phyloP scores from a whole-genome alignment of 2,797 vertebrate genomes.

The Cyclura pinguis region DNA sequence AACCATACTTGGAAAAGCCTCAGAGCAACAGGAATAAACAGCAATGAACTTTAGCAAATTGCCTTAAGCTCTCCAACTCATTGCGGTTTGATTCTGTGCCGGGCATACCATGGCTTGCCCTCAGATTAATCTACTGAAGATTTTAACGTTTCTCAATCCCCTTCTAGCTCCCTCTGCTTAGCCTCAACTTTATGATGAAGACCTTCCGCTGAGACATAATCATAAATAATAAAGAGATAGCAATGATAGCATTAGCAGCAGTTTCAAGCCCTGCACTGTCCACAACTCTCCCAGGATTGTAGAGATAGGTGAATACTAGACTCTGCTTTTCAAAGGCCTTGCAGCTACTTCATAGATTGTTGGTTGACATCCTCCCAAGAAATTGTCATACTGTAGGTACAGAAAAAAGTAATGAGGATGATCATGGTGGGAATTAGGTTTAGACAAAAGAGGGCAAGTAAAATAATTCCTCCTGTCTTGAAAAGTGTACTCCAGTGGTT shows the following conservation, averaged over 20 bases:
- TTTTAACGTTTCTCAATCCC: conserved; percentile 51
- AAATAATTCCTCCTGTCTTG: conserved; percentile 40
- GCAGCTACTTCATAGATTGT: conserved; percentile 60
- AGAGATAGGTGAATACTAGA: conserved; percentile 1
- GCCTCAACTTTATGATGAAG: conserved; percentile 34
- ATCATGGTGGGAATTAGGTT: conserved; percentile 33
- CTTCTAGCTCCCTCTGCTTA: conserved; percentile 52
- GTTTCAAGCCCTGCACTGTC: conserved; percentile 34
- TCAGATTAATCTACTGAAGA: conserved; percentile 56
- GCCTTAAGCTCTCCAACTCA: conserved; percentile 59
- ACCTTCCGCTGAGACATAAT: conserved; percentile 38
- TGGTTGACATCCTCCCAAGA: conserved; percentile 64
- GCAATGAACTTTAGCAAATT: conserved; percentile 57
- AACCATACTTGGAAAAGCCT: conserved; percentile 62
- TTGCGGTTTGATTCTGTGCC: conserved; percentile 70
- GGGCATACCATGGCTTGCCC: conserved; percentile 51
- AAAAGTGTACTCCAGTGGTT: conserved; percentile 1
- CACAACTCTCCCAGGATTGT: conserved; percentile 44
- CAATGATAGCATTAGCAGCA: conserved; percentile 51
- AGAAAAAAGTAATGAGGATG: conserved; percentile 18
- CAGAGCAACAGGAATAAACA: conserved; percentile 59
- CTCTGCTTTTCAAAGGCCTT: conserved; percentile 35
- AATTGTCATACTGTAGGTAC: conserved; percentile 54
- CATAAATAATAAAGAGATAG: conserved; percentile 38
- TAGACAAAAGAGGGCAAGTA: conserved; percentile 60